These are phyloP conservation scores for Brachionus asplanchnoidis DNA, from an alignment of 1,140 invertebrate species.

Conservation along the genomic window DNA sequence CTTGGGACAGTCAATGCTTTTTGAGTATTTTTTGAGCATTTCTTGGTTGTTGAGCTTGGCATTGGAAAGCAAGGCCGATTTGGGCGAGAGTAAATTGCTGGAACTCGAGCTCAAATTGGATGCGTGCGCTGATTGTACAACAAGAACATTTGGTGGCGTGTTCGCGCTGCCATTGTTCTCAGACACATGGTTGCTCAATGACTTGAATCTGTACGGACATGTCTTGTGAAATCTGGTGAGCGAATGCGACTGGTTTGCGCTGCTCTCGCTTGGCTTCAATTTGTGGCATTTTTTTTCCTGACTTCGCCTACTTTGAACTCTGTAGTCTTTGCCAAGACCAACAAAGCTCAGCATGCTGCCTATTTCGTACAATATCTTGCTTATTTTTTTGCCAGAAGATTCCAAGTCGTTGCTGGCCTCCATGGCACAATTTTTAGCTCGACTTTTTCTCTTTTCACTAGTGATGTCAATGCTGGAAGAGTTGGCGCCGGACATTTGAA, in stretches of 20 bases:
- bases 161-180: not conserved
- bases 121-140: not conserved
- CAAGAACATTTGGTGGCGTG: not conserved
- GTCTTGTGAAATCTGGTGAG: constrained; percentile 7
- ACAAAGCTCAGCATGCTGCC: constrained; percentile 5
- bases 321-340: constrained; percentile 18
- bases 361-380: constrained; percentile 17
- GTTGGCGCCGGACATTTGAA: not conserved
- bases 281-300: not conserved
- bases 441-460: not conserved
- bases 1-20: constrained; percentile 6
- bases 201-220: constrained; percentile 20
- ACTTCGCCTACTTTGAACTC: not conserved
- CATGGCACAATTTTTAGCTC: not conserved
- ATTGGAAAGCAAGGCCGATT: not conserved
- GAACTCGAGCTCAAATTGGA: constrained; percentile 10
- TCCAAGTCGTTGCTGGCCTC: not conserved
- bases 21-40: constrained; percentile 8
- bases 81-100: constrained; percentile 1
- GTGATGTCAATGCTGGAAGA: not conserved
- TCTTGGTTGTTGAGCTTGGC: not conserved
- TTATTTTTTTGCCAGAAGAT: not conserved
- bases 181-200: not conserved
- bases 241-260: not conserved
- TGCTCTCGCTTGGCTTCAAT: not conserved